A percentile compares a stretch with the other conserved stretches of the same genome.
Conservation (phyloP, 2,113 vertebrate species). For the Hystrix brachyura region DNA sequence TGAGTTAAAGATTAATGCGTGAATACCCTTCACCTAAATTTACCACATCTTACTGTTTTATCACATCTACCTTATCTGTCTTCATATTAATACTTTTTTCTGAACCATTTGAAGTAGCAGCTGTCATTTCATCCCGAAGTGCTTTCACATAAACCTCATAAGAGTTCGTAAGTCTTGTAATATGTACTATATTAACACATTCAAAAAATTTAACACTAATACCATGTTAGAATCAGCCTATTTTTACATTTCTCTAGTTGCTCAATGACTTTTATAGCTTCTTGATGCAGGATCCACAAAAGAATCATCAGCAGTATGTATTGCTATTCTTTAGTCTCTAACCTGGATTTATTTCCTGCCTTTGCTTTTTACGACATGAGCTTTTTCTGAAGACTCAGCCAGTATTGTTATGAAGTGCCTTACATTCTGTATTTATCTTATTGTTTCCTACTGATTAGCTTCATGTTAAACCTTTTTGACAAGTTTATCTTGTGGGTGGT, state of each 20-base stretch:
- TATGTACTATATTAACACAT: neutral
- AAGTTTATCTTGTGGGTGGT: neutral
- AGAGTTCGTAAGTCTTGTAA: neutral
- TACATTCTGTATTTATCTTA: neutral
- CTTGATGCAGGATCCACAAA: neutral
- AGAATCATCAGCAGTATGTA: neutral
- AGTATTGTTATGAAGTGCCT: neutral
- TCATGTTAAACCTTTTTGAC: slow-evolving; percentile 39
- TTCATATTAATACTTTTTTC: neutral
- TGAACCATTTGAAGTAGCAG: slow-evolving; percentile 14
- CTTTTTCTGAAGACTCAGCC: neutral
- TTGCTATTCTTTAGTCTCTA: neutral
- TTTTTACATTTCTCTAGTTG: slow-evolving; percentile 39
- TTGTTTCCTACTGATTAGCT: neutral
- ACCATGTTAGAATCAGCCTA: neutral
- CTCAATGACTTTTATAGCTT: neutral
- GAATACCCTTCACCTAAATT: neutral
- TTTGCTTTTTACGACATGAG: slow-evolving; percentile 9
- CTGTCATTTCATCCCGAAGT: neutral
- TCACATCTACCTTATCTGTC: neutral
- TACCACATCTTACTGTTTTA: neutral
- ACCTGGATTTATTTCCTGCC: neutral
- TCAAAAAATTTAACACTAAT: neutral
- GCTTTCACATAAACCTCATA: neutral
- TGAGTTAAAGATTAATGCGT: neutral